Evolutionary conservation across 2,113 vertebrate genomes (phyloP), one percentile per base, ranked within the genome.

Genomic region (Pimephales promelas): DNA sequence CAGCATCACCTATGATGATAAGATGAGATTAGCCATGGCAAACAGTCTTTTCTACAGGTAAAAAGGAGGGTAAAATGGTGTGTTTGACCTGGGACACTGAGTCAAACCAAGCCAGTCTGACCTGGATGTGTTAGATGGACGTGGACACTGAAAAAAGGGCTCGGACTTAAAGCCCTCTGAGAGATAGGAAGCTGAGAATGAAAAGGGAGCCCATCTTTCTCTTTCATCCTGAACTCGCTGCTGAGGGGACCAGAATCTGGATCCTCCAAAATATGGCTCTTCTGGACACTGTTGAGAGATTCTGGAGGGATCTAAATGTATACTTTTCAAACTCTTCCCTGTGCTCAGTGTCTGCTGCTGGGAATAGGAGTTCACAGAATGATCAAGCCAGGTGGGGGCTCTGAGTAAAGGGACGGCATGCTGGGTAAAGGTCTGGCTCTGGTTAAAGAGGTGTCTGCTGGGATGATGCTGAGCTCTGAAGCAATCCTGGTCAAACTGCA

Each of bases 21-120:
- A 6, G 49, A 54, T 54, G 49, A 20, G 49, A 54, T 7, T 59
- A 10, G 10, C n/a, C 24, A 10, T 61, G 68, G 40, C 5, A 43
- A 45, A 72, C n/a, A 14, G 22, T 13, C n/a, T 74, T 74, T 28
- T 6, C 72, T 74, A 74, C 10, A 49, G 71, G 45, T 47, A 74
- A 74, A 10, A 26, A 14, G 43, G 26, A 52, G 72, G 26, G 47
- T 52, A 52, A 52, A 74, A 74, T 74, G 14, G 45, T 74, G 47
- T 52, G 16, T 6, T 31, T 52, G 16, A 90, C 9, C 88, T 80
- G 6, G 90, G 92, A 36, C 88, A 95, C 79, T 87, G 87, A 18
- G 59, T 89, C 88, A 91, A 92, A 72, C 86, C 87, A 70, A 62
- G 81, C 4, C 68, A 88, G 74, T 89, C 49, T 47, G 84, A 85